A percentile compares a stretch with the other conserved stretches of the same genome.
Conservation (phyloP, 2,113 vertebrate genomes). For the Lamprologus callipterus region DNA sequence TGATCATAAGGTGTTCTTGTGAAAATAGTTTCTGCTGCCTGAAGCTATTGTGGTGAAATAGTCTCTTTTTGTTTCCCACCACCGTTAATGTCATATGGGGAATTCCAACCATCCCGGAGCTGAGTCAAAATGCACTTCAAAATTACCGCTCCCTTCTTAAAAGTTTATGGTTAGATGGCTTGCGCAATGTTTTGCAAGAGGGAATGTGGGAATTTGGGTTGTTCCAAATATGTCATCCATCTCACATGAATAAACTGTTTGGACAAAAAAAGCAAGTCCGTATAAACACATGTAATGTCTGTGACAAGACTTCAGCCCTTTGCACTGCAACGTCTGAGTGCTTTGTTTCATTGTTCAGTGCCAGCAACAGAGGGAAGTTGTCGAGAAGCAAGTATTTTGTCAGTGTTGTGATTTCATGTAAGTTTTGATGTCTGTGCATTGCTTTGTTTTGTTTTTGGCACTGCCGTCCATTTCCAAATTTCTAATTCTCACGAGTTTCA, state of each 20-base stretch:
- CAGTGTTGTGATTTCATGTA: background rate
- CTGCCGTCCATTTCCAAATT: background rate
- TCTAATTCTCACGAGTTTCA: background rate
- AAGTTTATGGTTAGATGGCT: slow-evolving; percentile 21
- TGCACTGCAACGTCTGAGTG: background rate
- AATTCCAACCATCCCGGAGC: slow-evolving; percentile 22
- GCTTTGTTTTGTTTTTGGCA: background rate
- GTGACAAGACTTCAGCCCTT: slow-evolving; percentile 5
- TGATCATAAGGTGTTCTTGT: background rate
- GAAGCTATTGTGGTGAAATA: background rate
- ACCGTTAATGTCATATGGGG: background rate
- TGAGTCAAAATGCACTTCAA: slow-evolving; percentile 16
- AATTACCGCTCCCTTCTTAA: slow-evolving; percentile 13
- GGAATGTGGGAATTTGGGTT: slow-evolving; percentile 29
- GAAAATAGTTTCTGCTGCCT: background rate
- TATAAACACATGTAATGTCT: background rate
- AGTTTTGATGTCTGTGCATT: background rate
- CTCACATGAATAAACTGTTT: slow-evolving; percentile 46
- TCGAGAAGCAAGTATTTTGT: background rate
- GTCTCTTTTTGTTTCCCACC: background rate
- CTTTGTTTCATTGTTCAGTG: slow-evolving; percentile 26
- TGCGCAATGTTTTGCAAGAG: slow-evolving; percentile 9
- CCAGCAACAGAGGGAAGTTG: background rate
- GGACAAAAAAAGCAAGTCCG: slow-evolving; percentile 25
- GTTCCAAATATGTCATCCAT: slow-evolving; percentile 38